Evolutionary conservation across 2,113 vertebrate genomes (phyloP), one percentile per base, ranked within the genome.

Genomic region (Chloropsis hardwickii): DNA sequence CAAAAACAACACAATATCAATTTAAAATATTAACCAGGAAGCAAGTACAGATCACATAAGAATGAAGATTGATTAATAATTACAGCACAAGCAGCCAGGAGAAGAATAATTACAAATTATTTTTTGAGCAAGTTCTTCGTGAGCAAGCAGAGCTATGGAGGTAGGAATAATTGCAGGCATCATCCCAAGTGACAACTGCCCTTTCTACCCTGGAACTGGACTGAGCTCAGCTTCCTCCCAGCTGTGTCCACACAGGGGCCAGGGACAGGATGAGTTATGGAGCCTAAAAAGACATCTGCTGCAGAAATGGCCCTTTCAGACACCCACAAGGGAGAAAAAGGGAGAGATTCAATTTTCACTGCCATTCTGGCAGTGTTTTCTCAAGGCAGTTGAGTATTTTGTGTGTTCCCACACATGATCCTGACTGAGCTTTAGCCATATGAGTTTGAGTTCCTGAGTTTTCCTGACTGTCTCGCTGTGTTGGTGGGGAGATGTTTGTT

Each of bases 51-150:
- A 65, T 86, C 56, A 62, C 44, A 47, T 61, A 62, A 81, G 71
- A 96, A 96, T 91, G 54, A 95, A 97, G 94, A 97, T 86, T 91
- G 95, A 97, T 95, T 95, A 94, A 90, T 44, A 95, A 80, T 81
- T 94, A 39, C 8, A 79, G 39, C 28, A 54, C 50, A 73, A 6
- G 3, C 72, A 81, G 60, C 27, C 83, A 92, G 61, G 69, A 79
- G 53, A 92, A 87, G 40, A 95, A 93, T 29, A 87, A 88, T 95
- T 88, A 44, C 45, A 90, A 95, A 94, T 92, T 4, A 50, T 60
- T 88, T 91, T 77, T 65, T 54, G 29, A 45, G 73, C 45, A 72
- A 69, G 25, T 81, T 81, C 50, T 79, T 96, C 45, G 33, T 24
- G 44, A 33, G 14, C 21, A 45, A 89, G 54, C 21, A 86, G 37